A percentile compares a stretch with the other conserved stretches of the same genome.
phyloP scores from a whole-genome alignment of 2,113 vertebrate species.

The Paralichthys olivaceus region DNA sequence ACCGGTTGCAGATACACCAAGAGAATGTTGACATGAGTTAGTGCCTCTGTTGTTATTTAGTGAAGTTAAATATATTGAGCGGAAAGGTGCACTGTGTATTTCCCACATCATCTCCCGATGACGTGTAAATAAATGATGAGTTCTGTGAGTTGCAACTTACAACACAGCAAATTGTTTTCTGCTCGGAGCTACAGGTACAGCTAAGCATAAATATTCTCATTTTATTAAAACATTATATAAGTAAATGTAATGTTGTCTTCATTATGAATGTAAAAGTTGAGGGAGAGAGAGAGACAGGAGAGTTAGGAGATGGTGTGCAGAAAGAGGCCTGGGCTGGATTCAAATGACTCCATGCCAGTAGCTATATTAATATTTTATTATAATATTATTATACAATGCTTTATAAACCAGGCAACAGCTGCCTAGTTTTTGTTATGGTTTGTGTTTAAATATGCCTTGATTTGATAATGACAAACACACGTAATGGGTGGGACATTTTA shows the following conservation, averaged over 20 bases:
- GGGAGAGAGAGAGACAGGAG: background rate
- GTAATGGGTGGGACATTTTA: no score
- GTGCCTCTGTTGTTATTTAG: background rate
- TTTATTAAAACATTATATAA: background rate
- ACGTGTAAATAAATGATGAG: conserved; percentile 37
- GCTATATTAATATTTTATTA: background rate
- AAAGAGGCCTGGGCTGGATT: background rate
- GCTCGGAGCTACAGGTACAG: conserved; percentile 20
- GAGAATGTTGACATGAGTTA: background rate
- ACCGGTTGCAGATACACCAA: background rate
- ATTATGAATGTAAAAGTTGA: background rate
- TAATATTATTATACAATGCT: background rate
- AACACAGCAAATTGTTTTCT: conserved; percentile 6
- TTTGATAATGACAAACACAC: no score
- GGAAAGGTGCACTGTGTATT: background rate
- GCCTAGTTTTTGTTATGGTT: background rate
- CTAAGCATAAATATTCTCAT: conserved; percentile 8
- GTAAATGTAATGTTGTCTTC: background rate
- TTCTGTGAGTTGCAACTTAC: background rate
- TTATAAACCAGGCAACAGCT: background rate
- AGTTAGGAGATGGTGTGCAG: background rate
- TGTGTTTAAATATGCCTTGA: background rate
- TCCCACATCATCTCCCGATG: background rate
- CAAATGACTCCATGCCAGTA: background rate
- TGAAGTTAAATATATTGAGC: background rate